phyloP scores from a whole-genome alignment of 2,888 invertebrate genomes.

The Argyra leucocephala region DNA sequence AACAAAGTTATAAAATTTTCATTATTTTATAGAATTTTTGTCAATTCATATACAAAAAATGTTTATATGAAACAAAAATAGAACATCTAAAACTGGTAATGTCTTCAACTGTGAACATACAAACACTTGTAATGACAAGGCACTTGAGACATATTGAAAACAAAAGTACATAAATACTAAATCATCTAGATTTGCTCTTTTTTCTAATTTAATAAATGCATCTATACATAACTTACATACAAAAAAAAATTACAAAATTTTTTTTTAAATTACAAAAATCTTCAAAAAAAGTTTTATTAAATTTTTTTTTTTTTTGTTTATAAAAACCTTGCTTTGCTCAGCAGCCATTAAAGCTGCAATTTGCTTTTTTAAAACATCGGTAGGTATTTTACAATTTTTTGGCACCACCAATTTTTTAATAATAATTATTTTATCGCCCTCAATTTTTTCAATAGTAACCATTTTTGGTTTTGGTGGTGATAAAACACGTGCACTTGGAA shows the following conservation, averaged over 20 bases:
- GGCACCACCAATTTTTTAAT: conserved; percentile 43
- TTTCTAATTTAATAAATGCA: neutral
- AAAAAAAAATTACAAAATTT: no score
- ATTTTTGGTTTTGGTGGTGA: conserved; percentile 33
- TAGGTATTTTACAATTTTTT: conserved; percentile 43
- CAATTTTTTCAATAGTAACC: conserved; percentile 42
- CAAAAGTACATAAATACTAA: no score
- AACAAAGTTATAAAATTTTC: no score
- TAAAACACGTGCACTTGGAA: neutral
- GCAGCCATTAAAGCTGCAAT: conserved; percentile 6
- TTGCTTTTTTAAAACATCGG: conserved; percentile 26
- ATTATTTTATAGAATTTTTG: no score
- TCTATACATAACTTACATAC: no score
- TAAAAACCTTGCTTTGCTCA: conserved; percentile 10
- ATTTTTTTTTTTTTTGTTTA: neutral
- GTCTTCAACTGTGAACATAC: no score
- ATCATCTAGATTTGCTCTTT: neutral
- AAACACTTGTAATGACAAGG: no score
- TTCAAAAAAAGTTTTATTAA: neutral
- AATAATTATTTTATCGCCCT: conserved; percentile 44
- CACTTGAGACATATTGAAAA: no score
- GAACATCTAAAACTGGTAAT: no score
- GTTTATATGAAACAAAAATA: no score
- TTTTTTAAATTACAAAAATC: no score
- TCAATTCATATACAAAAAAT: no score